Evolutionary conservation across 2,113 vertebrate species (phyloP), one percentile per base, ranked within the genome.

Genomic region (Cariama cristata): DNA sequence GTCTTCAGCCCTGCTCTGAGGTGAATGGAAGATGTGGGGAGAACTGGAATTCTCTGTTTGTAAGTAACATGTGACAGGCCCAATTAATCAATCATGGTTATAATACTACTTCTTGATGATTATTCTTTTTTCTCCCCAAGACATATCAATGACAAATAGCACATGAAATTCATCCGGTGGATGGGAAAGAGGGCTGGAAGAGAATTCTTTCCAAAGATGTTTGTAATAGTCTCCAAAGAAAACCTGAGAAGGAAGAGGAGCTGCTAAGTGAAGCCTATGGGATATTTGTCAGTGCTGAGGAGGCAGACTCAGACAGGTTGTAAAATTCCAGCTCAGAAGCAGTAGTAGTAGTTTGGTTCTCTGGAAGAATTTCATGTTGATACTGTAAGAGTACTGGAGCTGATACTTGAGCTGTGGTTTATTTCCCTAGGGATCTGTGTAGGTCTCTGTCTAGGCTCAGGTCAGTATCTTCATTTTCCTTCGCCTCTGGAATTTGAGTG

Each of bases 401-500:
- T 71, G 33, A 47, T 73, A 42, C 9, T 33, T 74, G 71, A 86
- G 62, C 76, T 89, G 81, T 91, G 22, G 1, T 87, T 87, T 87
- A 53, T 81, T 97, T 84, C 74, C 58, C 35, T 42, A 14, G 72
- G 76, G 82, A 74, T 86, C 77, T 95, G 21, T 79, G 66, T 89
- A 86, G 49, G 18, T 87, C 95, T 93, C 40, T 93, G 22, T 67
- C 50, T 87, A 71, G 56, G 58, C 56, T 84, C 64, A 74, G 77
- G 63, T 75, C 82, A 87, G 40, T 56, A 53, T 72, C 77, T 91
- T 47, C 44, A 50, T 94, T 94, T 94, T 93, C 53, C 53, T 85
- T 95, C 40, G 40, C 40, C 42, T 75, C 74, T 94, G 89, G 95
- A 96, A 96, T 97, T 67, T 91, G 88, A 84, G 72, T 96, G 91